Base-by-base conservation (phyloP, 2,888 invertebrate genomes). In the Epinotia nisella region DNA sequence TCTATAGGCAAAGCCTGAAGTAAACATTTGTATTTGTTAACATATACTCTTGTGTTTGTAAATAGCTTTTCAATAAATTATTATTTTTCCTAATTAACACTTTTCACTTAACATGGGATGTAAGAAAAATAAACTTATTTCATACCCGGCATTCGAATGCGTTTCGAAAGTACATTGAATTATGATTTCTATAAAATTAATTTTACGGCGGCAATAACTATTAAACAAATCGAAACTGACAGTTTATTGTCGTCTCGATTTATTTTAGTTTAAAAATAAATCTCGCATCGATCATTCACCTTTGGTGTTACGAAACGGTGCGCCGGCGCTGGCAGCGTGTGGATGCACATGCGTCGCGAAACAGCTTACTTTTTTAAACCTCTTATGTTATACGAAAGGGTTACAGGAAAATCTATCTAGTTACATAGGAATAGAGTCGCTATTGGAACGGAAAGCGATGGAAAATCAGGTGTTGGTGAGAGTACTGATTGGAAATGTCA, bases 231-330 rank as follows among this genome's bases (percentile, higher is more conserved):
- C 45, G 59, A 59, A 66, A 58, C 58, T 58, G 72, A 73, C 72
- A 73, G 72, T 67, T 72, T 74, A 68, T 60, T 75, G 71, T 73
- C 71, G 62, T 62, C 65, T 75, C 58, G 62, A 58, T 70, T 74
- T 66, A 74, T 70, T 75, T 62, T 75, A 70, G 76, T 79, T 78
- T 82, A 80, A 81, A 85, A 81, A 77, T 82, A 76, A 80, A 81
- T 77, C 81, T 81, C 76, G 79, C 83, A 84, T 87, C 84, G 91
- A 90, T 89, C 92, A 83, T 92, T 92, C 90, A 91, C 90, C 91
- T 90, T 83, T 83, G 83, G 79, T 83, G 81, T 89, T 89, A 88
- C 85, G 86, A 88, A 86, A 88, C 85, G 82, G 78, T 78, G 79
- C 80, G 80, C 75, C 70, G 78, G 76, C 79, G 82, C 74, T 68